Conservation (phyloP, 92 coral and sea anemone species). For the Montipora capitata region DNA sequence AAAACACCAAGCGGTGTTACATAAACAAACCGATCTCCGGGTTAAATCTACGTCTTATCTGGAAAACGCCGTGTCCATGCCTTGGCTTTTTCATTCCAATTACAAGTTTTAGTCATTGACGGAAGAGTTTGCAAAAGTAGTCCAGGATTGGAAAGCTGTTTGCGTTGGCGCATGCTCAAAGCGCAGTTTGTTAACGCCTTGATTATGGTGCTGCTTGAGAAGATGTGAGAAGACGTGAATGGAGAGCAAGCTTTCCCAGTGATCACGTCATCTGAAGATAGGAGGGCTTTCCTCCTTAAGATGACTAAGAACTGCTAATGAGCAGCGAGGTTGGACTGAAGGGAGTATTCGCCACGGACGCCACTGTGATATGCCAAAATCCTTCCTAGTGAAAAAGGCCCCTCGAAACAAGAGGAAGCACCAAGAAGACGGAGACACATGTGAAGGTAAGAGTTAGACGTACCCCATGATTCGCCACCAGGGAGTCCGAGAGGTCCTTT, state of each 20-base stretch:
- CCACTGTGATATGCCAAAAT: slow-evolving; percentile 93
- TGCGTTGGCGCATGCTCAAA: slow-evolving; percentile 66
- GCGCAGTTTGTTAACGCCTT: slow-evolving; percentile 21
- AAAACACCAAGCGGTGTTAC: slow-evolving; percentile 45
- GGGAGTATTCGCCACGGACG: slow-evolving; percentile 24
- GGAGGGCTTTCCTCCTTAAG: slow-evolving; percentile 69
- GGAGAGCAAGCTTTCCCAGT: slow-evolving; percentile 35
- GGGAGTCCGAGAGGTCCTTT: neutral
- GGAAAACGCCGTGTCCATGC: slow-evolving; percentile 1
- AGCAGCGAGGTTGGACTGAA: slow-evolving; percentile 40
- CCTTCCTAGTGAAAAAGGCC: slow-evolving; percentile 96
- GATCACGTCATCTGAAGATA: slow-evolving; percentile 69
- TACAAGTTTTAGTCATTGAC: neutral
- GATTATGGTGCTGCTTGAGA: slow-evolving; percentile 17
- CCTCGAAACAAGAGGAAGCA: slow-evolving; percentile 77
- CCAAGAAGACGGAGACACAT: slow-evolving; percentile 80
- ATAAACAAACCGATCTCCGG: neutral
- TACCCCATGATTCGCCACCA: neutral
- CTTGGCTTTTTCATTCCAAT: neutral
- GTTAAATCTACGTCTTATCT: neutral
- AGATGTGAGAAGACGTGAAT: slow-evolving; percentile 35
- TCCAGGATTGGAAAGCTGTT: neutral
- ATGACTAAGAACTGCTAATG: slow-evolving; percentile 52
- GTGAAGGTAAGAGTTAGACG: slow-evolving; percentile 54
- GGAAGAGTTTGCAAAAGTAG: neutral